Evolutionary conservation across 2,113 vertebrate genomes (phyloP), one percentile per base, ranked within the genome.

Genomic region (Sus scrofa): DNA sequence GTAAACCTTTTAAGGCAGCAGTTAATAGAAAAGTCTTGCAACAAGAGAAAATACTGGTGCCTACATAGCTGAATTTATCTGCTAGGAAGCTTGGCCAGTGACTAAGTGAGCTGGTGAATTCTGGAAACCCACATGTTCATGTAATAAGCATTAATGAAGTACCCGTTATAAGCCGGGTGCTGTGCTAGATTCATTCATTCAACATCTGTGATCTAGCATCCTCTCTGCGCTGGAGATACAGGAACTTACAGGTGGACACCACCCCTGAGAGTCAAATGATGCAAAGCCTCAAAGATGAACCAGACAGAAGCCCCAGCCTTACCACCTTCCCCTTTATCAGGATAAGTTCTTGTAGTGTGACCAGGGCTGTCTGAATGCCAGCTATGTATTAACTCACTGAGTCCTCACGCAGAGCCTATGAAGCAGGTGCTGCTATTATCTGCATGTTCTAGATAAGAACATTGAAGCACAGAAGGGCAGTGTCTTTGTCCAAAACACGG

Each of bases 361-460:
- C 39, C 6, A 1, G 30, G 24, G 71, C 60, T 44, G 30, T 60
- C 60, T 77, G 0, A 75, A 30, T 27, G 11, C 77, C 0, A 0
- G 5, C 0, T 63, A 32, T 54, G 10, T 32, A 37, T 77, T 18
- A 44, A 37, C 39, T 70, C 63, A 6, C 0, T 27, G 15, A 34
- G 62, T 60, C 14, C 71, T 84, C 27, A 18, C n/a, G 2, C 67
- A 0, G 2, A 1, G 70, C 84, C 32, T 34, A 0, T 19, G 27
- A 24, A 32, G 44, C 1, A 14, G 71, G 16, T 50, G 10, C 84
- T 87, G 0, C 37, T 67, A 4, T 32, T 67, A 24, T 34, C 44
- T 70, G 34, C 34, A 8, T 32, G 56, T 86, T 27, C 22, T 7
- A 54, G 86, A 12, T 56, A 44, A 65, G 75, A 18, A 81, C 34